Evolutionary conservation across 2,797 vertebrate species (phyloP).

Genomic region (Argya squamiceps): DNA sequence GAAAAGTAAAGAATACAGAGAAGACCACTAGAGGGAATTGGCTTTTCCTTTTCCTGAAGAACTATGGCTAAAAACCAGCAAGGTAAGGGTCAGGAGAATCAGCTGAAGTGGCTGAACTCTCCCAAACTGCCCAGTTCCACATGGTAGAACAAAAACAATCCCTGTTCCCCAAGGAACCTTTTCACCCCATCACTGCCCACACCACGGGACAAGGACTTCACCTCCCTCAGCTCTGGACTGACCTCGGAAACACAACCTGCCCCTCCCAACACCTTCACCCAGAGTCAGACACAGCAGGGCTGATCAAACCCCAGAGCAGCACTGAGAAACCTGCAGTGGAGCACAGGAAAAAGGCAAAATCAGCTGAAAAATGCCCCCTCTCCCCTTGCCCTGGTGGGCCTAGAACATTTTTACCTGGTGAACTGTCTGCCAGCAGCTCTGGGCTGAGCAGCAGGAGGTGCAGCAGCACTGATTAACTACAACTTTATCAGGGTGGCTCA

Average conservation of each 20-base stretch:
- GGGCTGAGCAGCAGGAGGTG: neutral
- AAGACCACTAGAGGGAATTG: neutral
- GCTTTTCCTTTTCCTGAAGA: neutral
- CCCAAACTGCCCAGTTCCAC: neutral
- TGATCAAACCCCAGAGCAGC: neutral
- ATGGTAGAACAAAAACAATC: neutral
- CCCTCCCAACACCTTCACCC: neutral
- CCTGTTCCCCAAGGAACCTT: neutral
- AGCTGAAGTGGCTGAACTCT: neutral
- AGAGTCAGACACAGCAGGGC: neutral
- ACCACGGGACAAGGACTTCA: neutral
- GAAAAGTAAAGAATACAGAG: neutral
- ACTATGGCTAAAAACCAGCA: neutral
- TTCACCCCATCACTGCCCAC: neutral
- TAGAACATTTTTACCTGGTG: neutral
- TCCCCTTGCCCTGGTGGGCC: neutral
- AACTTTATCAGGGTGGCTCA: neutral
- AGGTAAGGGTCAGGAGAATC: neutral
- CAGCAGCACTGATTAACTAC: conserved; percentile 12
- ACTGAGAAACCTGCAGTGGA: conserved; percentile 17
- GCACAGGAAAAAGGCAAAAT: neutral
- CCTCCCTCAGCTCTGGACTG: neutral
- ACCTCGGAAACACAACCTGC: neutral
- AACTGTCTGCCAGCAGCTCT: neutral
- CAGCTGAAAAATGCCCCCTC: neutral